Evolutionary conservation across 2,888 invertebrate genomes (phyloP).

Genomic region (Nomada lathburiana): DNA sequence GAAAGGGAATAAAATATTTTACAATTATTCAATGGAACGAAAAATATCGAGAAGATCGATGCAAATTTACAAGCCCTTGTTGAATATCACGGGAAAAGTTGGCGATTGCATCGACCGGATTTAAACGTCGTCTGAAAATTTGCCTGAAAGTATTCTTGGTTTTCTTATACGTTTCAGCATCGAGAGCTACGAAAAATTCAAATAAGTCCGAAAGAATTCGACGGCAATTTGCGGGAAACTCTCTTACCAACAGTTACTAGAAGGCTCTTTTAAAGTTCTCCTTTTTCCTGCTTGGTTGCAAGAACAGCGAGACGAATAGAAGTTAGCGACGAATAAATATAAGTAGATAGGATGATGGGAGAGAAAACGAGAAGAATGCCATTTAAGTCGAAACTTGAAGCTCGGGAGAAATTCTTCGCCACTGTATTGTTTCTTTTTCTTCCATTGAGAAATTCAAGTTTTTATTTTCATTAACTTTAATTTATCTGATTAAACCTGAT

Average conservation of each 20-base stretch:
- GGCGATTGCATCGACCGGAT: conserved; percentile 1
- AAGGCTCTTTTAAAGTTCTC: conserved; percentile 32
- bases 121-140: conserved; percentile 36
- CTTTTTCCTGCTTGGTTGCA: conserved; percentile 23
- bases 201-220: conserved; percentile 44
- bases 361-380: conserved; percentile 63
- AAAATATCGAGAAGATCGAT: background rate
- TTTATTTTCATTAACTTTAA: background rate
- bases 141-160: conserved; percentile 7
- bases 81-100: background rate
- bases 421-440: background rate
- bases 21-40: too few species aligned
- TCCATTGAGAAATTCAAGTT: background rate
- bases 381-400: conserved; percentile 49
- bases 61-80: background rate
- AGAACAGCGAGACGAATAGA: conserved; percentile 48
- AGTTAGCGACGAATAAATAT: conserved; percentile 48
- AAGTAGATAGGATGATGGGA: conserved; percentile 64
- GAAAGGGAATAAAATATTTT: too few species aligned
- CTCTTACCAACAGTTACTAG: conserved; percentile 41
- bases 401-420: background rate
- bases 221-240: conserved; percentile 36
- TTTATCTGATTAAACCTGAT: too few species aligned
- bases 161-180: conserved; percentile 15
- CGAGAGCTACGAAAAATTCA: conserved; percentile 31